These are phyloP conservation scores for Epinotia nisella DNA, from an alignment of 2,888 invertebrate species.

Conservation along the genomic window DNA sequence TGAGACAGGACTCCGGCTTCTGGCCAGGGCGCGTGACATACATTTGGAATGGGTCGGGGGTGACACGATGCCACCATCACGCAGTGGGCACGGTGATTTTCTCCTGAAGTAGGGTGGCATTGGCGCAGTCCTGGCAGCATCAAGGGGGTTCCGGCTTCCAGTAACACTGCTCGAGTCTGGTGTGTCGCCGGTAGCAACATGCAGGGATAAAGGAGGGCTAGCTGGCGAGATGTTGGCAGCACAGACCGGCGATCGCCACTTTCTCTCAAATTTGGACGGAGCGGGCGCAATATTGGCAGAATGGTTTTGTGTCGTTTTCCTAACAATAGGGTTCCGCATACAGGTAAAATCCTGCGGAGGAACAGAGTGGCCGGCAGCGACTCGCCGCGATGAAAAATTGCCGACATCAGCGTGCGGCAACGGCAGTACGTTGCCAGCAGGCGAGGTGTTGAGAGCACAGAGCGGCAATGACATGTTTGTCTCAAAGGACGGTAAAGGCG, in stretches of 20 bases:
- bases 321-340: background rate
- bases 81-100: slow-evolving; percentile 1
- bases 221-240: background rate
- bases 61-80: background rate
- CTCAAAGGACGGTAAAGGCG: background rate
- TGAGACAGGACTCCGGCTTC: slow-evolving; percentile 1
- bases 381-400: too few species aligned
- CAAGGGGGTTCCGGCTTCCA: background rate
- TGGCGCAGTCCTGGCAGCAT: background rate
- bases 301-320: background rate
- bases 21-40: background rate
- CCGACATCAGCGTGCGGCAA: background rate
- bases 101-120: background rate
- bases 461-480: background rate
- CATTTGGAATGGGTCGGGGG: background rate
- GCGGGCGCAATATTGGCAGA: too few species aligned
- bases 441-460: background rate
- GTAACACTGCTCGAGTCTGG: background rate
- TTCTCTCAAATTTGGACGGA: background rate
- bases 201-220: background rate
- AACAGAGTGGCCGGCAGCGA: background rate
- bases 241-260: background rate
- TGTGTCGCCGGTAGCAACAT: background rate
- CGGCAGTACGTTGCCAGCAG: background rate
- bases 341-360: background rate